These are phyloP conservation scores for Hyles vespertilio DNA, from an alignment of 1,140 invertebrate genomes.

Conservation along the genomic window DNA sequence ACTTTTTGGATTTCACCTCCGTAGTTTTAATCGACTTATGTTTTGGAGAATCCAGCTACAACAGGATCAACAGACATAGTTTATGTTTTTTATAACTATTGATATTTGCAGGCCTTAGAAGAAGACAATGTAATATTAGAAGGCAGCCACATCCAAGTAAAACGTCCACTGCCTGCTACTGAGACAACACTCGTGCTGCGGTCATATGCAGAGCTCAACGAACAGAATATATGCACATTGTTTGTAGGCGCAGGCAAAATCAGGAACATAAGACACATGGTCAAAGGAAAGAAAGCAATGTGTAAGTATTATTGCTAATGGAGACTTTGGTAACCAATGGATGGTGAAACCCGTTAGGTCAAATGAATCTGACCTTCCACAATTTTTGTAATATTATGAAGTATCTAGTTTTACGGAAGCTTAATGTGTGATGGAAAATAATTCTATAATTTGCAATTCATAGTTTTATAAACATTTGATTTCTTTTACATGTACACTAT, in stretches of 20 bases:
- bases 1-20: no score
- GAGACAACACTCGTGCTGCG: conserved; percentile 47
- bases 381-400: no score
- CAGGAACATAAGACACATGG: conserved; percentile 34
- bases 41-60: neutral
- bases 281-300: conserved; percentile 47
- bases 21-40: neutral
- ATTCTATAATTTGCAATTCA: no score
- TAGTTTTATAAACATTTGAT: no score
- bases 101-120: conserved; percentile 39
- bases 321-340: no score
- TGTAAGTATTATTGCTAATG: conserved; percentile 23
- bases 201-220: conserved; percentile 33
- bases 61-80: no score
- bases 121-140: conserved; percentile 37
- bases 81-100: neutral
- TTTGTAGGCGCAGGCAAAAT: conserved; percentile 41
- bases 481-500: no score
- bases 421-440: no score
- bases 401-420: no score
- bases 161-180: conserved; percentile 27
- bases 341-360: no score
- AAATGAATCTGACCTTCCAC: no score
- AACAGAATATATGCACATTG: conserved; percentile 33
- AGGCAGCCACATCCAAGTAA: conserved; percentile 40